Conservation (phyloP, 2,888 invertebrate genomes). For the Stenchaetothrips biformis region DNA sequence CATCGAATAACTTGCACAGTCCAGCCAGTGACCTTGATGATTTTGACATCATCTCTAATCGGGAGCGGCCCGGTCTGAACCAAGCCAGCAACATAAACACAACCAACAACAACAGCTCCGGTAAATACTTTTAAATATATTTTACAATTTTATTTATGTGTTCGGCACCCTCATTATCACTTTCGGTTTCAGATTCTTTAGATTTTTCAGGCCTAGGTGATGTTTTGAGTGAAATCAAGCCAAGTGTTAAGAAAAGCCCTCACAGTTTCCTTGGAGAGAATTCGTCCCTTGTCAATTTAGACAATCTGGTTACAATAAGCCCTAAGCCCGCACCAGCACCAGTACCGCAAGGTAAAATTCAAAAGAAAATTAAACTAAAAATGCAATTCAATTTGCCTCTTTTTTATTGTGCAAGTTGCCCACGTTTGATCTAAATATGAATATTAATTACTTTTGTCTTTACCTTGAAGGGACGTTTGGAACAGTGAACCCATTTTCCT, state of each 20-base stretch:
- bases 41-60: conserved; percentile 79
- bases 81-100: conserved; percentile 39
- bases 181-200: conserved; percentile 60
- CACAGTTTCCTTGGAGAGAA: conserved; percentile 96
- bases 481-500: conserved; percentile 37
- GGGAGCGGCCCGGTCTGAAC: conserved; percentile 50
- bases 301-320: conserved; percentile 76
- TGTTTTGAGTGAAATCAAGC: conserved; percentile 47
- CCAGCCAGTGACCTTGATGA: conserved; percentile 66
- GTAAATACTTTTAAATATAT: conserved; percentile 36
- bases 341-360: conserved; percentile 49
- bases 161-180: conserved; percentile 35
- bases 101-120: conserved; percentile 43
- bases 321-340: conserved; percentile 46
- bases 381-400: conserved; percentile 27
- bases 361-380: conserved; percentile 25
- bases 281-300: conserved; percentile 93
- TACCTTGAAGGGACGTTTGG: conserved; percentile 30
- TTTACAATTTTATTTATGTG: neutral
- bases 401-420: conserved; percentile 28
- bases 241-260: conserved; percentile 79
- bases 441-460: conserved; percentile 28
- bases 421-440: conserved; percentile 1
- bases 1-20: conserved; percentile 37
- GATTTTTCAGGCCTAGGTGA: conserved; percentile 61